Evolutionary conservation across 2,797 vertebrate genomes (phyloP), one percentile per base, ranked within the genome.

Genomic region (Phyllotis vaccarum): DNA sequence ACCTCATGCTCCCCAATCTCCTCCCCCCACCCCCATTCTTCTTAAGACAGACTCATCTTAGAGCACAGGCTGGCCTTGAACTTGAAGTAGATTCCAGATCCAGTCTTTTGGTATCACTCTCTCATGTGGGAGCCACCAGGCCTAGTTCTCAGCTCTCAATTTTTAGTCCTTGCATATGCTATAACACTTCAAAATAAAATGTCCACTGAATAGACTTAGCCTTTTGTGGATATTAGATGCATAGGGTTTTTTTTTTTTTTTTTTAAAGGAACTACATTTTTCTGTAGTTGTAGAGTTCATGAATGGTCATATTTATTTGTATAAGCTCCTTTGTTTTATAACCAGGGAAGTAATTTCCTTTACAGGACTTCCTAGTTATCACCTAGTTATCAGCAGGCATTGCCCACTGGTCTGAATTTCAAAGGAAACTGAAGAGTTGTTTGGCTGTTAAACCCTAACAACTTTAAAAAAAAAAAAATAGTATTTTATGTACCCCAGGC

Each of bases 231-330:
- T 49, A 68, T 70, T 88, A 82, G 60, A 60, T 22, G 13, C 58
- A 49, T 75, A 31, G 80, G 90, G 68, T 52, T 90, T 49, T 11
- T 56, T 24, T 40, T 37, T 46, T 49, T 49, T 49, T 49, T 49
- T 49, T 49, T 49, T 49, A 49, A 49, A 46, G 85, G 16, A 79
- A 54, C 16, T 70, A 31, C 40, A 60, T 37, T 46, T 74, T 89
- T 94, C 60, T 89, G 92, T 40, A 86, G 74, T 68, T 82, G 40
- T 83, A 24, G 37, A 64, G 56, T 58, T 8, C 29, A 89, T 78
- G 70, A 74, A 72, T 91, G 43, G 90, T 58, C n/a, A 13, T 95
- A 93, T 92, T 93, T 95, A 91, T 93, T 96, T 96, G 21, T 86
- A n/a, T 74, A 89, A 79, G 19, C 68, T 79, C 75, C 40, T 94